phyloP scores from a whole-genome alignment of 1,140 invertebrate genomes.

The Papilio aristodemus region DNA sequence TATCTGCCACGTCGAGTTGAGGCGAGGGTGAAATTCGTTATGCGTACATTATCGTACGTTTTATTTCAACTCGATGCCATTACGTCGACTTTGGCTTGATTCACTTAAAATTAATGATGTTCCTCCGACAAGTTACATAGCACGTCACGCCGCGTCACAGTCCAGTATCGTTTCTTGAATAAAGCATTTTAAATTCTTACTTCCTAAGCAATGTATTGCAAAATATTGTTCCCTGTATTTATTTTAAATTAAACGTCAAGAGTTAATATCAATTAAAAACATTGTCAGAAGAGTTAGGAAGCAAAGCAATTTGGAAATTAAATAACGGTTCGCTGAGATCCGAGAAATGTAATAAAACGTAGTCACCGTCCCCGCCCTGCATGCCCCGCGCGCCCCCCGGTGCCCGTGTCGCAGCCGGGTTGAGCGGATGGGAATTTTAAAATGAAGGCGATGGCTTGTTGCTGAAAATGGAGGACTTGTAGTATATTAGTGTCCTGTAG shows the following conservation, averaged over 20 bases:
- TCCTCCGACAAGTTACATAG: background rate
- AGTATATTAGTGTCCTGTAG: no score
- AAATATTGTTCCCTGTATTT: background rate
- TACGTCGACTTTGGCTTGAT: conserved; percentile 6
- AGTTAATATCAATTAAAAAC: conserved; percentile 15
- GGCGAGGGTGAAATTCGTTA: background rate
- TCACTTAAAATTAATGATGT: background rate
- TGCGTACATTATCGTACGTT: conserved; percentile 1
- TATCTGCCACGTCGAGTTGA: conserved; percentile 6
- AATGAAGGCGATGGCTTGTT: background rate
- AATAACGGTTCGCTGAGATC: background rate
- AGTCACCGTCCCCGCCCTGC: background rate
- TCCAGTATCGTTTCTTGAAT: background rate
- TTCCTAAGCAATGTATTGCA: background rate
- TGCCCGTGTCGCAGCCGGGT: background rate
- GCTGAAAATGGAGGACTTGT: background rate
- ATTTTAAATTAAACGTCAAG: conserved; percentile 15
- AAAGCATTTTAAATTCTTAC: background rate
- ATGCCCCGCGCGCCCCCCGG: background rate
- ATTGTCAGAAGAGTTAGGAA: background rate
- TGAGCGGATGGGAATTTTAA: conserved; percentile 9
- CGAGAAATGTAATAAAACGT: conserved; percentile 8
- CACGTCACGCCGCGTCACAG: no score
- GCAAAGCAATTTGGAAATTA: conserved; percentile 12
- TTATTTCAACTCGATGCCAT: background rate